Evolutionary conservation across 1,140 invertebrate genomes (phyloP), one percentile per base, ranked within the genome.

Genomic region (Drosophila ogumai): DNA sequence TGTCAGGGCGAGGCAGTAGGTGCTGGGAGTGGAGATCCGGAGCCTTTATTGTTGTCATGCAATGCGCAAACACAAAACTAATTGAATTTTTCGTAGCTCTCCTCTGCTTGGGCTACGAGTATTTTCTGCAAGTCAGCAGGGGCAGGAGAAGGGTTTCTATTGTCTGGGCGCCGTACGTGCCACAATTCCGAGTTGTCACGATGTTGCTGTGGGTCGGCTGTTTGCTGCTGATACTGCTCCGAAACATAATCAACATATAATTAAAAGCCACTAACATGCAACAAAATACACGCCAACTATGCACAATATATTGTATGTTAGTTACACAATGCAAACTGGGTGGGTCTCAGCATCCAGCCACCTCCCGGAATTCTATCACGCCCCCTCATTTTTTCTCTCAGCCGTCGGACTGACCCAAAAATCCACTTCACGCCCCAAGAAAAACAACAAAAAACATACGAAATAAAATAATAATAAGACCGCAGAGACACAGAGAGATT

Each of bases 21-120:
- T 38, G 19, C 34, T 15, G 4, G 19, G 17, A 40, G 36, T 25
- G 17, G 44, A 22, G 32, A 74, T 41, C 71, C 38, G 9, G 41
- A 52, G 63, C 58, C 74, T 58, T 75, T 56, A 75, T 84, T 88
- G 85, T 88, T 84, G 84, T 88, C 85, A 88, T 90, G 84, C 85
- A 90, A 88, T 84, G 81, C 77, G 85, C 84, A 88, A 88, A 88
- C 84, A 88, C 80, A 90, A 90, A 88, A 88, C 84, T 88, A 88
- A 88, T 88, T 88, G 84, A 88, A 88, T 88, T 88, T 87, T 88
- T 88, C 60, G 54, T 68, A 72, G 65, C 75, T 66, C 59, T 64
- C 46, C 58, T 54, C 56, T 19, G 47, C 82, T 75, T 36, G 38
- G 36, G 19, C 36, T 22, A 22, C 65, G 50, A 69, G 44, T 40